Conservation (phyloP, 2,888 invertebrate species). For the Scelioninae gen. 2 region DNA sequence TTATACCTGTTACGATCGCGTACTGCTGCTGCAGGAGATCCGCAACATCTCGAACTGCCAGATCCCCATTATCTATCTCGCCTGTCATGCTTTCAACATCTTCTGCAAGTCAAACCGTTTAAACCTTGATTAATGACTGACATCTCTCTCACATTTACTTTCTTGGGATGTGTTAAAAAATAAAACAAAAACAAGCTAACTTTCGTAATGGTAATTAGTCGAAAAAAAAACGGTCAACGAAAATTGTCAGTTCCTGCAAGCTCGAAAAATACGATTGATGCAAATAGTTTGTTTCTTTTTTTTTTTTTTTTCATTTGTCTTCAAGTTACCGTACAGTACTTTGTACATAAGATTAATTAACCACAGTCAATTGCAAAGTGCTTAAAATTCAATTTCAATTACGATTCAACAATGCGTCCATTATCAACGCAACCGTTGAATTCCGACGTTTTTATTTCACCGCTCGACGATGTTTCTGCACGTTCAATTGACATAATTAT, state of each 20-base stretch:
- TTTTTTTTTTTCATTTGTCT: too few species aligned
- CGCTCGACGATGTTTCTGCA: conserved; percentile 13
- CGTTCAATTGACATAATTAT: too few species aligned
- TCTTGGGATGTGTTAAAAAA: too few species aligned
- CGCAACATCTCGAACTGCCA: conserved; percentile 87
- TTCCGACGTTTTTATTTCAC: conserved; percentile 14
- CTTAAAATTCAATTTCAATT: not conserved
- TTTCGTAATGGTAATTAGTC: too few species aligned
- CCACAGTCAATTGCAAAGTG: too few species aligned
- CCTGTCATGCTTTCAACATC: conserved; percentile 75
- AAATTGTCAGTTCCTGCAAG: too few species aligned
- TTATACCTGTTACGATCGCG: conserved; percentile 88
- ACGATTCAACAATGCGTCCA: not conserved
- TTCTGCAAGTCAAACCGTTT: conserved; percentile 70
- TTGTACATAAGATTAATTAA: too few species aligned
- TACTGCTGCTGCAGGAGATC: conserved; percentile 92
- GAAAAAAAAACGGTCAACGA: too few species aligned
- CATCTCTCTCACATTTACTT: conserved; percentile 1
- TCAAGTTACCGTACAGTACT: too few species aligned
- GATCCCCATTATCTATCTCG: conserved; percentile 79
- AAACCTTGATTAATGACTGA: conserved; percentile 17
- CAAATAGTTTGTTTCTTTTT: too few species aligned
- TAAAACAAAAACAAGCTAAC: too few species aligned
- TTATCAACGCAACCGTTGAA: not conserved
- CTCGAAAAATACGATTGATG: too few species aligned